phyloP scores from a whole-genome alignment of 2,113 vertebrate species.

The Carlito syrichta region DNA sequence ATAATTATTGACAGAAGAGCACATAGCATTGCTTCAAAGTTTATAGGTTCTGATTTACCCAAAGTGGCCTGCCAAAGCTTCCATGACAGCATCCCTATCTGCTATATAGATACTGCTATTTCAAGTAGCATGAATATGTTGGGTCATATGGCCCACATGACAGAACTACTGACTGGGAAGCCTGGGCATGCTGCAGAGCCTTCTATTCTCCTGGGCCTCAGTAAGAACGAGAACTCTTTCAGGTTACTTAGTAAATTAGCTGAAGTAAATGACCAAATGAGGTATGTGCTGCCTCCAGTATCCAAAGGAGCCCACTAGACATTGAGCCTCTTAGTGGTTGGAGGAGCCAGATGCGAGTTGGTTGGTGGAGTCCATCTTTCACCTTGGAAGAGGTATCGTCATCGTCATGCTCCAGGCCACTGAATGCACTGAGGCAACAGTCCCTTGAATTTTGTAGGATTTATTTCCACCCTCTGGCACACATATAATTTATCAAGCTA shows the following conservation, averaged over 20 bases:
- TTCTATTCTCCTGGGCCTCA: not conserved
- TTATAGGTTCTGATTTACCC: not conserved
- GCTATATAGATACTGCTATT: not conserved
- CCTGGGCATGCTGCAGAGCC: not conserved
- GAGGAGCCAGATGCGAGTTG: not conserved
- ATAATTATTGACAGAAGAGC: not conserved
- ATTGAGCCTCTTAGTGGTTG: not conserved
- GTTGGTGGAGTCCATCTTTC: no score
- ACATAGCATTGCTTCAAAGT: not conserved
- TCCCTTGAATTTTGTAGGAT: not conserved
- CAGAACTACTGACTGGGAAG: not conserved
- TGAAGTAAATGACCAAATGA: not conserved
- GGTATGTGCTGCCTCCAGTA: no score
- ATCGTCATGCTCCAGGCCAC: not conserved
- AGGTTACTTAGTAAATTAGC: not conserved
- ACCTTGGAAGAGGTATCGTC: not conserved
- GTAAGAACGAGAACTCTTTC: not conserved
- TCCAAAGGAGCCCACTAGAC: no score
- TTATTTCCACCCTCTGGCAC: not conserved
- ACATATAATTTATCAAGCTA: not conserved
- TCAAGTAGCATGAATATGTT: not conserved
- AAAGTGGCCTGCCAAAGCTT: not conserved
- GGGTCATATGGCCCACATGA: not conserved
- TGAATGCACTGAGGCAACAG: not conserved
- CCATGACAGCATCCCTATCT: not conserved